Percentiles rank a stretch among this genome's conserved stretches.
These are phyloP conservation scores for Rhegmatorhina hoffmannsi DNA, from an alignment of 2,113 vertebrate genomes.

Conservation along the genomic window DNA sequence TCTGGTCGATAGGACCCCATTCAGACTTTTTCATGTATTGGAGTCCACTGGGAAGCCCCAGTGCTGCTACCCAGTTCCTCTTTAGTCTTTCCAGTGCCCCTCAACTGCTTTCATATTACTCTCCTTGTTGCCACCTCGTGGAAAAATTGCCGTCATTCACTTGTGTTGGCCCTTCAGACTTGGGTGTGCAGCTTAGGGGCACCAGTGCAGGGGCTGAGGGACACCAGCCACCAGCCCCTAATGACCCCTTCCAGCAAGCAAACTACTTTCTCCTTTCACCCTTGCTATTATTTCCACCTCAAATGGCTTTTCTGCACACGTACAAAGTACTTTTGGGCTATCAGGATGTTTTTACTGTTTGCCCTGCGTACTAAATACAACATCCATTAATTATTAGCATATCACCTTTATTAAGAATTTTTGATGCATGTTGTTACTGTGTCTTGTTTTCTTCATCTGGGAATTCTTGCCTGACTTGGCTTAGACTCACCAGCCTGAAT, in stretches of 20 bases:
- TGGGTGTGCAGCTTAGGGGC: background rate
- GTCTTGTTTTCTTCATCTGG: background rate
- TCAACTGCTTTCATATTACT: background rate
- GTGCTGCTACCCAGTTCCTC: background rate
- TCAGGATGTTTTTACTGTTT: background rate
- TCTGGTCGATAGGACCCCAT: background rate
- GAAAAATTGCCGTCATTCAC: background rate
- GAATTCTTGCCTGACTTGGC: background rate
- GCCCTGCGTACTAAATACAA: background rate
- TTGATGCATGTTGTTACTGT: background rate
- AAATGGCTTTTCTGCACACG: background rate
- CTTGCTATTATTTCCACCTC: background rate
- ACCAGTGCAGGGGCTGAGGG: background rate
- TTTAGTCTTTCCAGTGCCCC: background rate
- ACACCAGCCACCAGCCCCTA: background rate
- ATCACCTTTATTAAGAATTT: background rate
- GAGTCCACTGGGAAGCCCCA: background rate
- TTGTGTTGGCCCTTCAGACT: rapidly evolving
- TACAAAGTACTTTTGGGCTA: background rate
- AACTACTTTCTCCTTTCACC: background rate
- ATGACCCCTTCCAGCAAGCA: background rate
- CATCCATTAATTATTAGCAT: background rate
- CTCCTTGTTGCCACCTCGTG: background rate
- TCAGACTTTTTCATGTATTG: background rate
- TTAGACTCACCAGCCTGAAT: background rate